Evolutionary conservation across 1,140 invertebrate species (phyloP).

Genomic region (Sycophaga agraensis): DNA sequence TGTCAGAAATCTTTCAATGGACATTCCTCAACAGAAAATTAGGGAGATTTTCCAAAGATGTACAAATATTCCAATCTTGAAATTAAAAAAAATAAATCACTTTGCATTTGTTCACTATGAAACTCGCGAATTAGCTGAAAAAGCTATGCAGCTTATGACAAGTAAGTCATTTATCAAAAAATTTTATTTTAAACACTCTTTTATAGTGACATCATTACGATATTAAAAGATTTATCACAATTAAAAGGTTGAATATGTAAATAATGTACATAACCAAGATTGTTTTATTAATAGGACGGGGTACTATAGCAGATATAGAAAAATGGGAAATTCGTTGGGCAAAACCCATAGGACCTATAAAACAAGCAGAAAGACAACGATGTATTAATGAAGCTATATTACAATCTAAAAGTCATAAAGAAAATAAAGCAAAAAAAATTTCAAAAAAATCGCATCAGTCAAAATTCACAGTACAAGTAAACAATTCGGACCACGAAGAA

Average conservation of each 20-base stretch:
- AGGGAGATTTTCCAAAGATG: slow-evolving; percentile 45
- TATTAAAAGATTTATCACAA: not conserved
- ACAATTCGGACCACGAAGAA: not conserved
- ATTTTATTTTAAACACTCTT: not conserved
- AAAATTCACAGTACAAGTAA: not conserved
- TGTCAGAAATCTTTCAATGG: slow-evolving; percentile 47
- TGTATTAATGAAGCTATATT: slow-evolving; percentile 45
- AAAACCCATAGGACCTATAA: slow-evolving; percentile 49
- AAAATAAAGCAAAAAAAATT: slow-evolving; percentile 16
- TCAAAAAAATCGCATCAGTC: slow-evolving; percentile 2
- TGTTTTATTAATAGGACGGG: slow-evolving; percentile 33
- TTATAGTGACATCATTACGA: not conserved
- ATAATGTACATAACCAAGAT: not conserved
- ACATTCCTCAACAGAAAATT: slow-evolving; percentile 45
- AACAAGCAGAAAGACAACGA: slow-evolving; percentile 44
- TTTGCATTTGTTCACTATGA: slow-evolving; percentile 56
- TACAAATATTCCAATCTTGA: slow-evolving; percentile 49
- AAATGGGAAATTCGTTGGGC: slow-evolving; percentile 54
- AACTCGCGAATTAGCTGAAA: slow-evolving; percentile 43
- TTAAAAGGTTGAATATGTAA: not conserved
- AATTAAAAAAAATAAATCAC: slow-evolving; percentile 56
- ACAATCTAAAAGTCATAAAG: slow-evolving; percentile 23
- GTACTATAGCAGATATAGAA: slow-evolving; percentile 38
- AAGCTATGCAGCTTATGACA: slow-evolving; percentile 44
- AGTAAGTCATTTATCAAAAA: slow-evolving; percentile 36